Evolutionary conservation across 1,140 invertebrate genomes (phyloP).

Genomic region (Hirudo medicinalis): DNA sequence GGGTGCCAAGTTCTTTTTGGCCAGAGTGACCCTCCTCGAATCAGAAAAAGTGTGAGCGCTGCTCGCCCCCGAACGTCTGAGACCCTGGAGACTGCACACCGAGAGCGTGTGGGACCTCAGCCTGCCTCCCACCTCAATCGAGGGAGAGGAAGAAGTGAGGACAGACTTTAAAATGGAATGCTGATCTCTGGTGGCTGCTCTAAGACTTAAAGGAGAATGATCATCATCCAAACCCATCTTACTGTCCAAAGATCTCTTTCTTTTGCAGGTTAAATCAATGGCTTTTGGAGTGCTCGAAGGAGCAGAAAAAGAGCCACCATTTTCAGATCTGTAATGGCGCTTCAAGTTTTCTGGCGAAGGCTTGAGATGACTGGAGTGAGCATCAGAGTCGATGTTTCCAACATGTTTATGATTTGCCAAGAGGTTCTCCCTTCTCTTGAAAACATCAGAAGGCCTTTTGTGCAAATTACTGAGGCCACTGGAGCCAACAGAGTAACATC

Average conservation of each 20-base stretch:
- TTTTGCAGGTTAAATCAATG: conserved; percentile 12
- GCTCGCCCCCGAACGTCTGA: background rate
- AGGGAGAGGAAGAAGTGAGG: background rate
- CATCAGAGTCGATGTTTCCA: too few species aligned
- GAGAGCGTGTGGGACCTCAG: conserved; percentile 6
- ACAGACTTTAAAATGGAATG: conserved; percentile 8
- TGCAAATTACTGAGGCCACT: background rate
- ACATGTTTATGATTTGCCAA: too few species aligned
- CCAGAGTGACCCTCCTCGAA: conserved; percentile 25
- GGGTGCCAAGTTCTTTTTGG: conserved; percentile 39
- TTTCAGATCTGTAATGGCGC: background rate
- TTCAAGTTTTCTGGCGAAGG: background rate
- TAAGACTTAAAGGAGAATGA: background rate
- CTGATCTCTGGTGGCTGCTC: background rate
- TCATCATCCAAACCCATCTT: background rate
- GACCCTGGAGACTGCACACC: background rate
- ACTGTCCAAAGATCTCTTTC: conserved; percentile 9
- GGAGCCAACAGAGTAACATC: conserved; percentile 8
- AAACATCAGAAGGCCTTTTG: background rate
- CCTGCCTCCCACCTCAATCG: background rate
- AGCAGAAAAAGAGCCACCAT: conserved; percentile 6
- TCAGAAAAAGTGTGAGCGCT: background rate
- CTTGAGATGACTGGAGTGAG: background rate
- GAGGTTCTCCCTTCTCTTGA: conserved; percentile 1
- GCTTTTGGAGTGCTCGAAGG: background rate